phyloP scores from a whole-genome alignment of 2,888 invertebrate species.

The Zootermopsis nevadensis region DNA sequence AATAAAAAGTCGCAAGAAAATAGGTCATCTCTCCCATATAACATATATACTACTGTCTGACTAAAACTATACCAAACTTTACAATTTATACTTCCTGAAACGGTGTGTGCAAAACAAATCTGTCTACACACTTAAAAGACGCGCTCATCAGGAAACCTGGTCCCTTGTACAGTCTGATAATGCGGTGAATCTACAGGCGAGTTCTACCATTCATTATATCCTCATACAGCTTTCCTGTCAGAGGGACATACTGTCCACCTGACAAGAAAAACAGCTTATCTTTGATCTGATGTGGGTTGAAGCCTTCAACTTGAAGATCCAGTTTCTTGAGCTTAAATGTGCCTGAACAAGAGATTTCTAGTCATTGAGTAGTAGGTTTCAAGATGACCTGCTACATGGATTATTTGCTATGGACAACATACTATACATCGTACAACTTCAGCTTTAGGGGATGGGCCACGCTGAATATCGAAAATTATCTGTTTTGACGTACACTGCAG shows the following conservation, averaged over 20 bases:
- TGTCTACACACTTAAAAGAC: not conserved
- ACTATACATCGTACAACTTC: no score
- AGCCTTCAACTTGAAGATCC: conserved; percentile 91
- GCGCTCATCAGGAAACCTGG: not conserved
- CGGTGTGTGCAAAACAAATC: not conserved
- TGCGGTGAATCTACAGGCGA: conserved; percentile 70
- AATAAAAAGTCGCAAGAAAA: no score
- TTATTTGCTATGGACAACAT: no score
- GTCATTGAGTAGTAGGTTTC: no score
- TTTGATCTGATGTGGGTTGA: conserved; percentile 75
- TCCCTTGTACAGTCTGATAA: not conserved
- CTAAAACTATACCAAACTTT: no score
- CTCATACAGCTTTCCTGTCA: conserved; percentile 79
- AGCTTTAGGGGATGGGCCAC: no score
- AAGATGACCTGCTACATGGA: no score
- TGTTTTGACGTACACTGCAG: no score
- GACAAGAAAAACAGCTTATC: conserved; percentile 87
- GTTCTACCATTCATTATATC: conserved; percentile 81
- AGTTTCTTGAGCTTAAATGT: conserved; percentile 97
- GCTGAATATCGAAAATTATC: no score
- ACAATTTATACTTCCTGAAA: no score
- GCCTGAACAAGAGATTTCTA: conserved; percentile 69
- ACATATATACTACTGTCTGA: no score
- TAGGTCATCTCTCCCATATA: no score
- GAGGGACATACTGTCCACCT: conserved; percentile 74